A percentile compares a stretch with the other conserved stretches of the same genome.
phyloP scores from a whole-genome alignment of 2,888 invertebrate species.

The Heliothis peltigera region DNA sequence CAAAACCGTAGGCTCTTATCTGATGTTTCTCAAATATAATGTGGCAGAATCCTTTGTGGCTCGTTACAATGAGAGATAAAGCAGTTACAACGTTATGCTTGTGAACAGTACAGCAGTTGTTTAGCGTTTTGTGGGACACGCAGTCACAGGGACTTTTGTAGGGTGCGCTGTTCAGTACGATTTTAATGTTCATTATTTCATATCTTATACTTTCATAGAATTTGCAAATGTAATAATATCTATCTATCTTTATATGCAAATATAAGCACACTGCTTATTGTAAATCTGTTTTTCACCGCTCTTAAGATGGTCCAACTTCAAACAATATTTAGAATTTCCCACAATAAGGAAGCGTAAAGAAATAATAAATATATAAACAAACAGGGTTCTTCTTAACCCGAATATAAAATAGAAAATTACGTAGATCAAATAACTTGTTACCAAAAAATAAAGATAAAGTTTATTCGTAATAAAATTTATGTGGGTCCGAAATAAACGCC shows the following conservation, averaged over 20 bases:
- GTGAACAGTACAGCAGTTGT: conserved; percentile 15
- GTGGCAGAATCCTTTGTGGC: conserved; percentile 18
- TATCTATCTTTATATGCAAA: no score
- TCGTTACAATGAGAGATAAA: conserved; percentile 38
- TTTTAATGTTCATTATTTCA: neutral
- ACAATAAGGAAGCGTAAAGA: neutral
- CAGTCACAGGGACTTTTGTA: no score
- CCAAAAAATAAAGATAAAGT: conserved; percentile 55
- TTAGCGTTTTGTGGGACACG: no score
- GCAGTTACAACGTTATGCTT: conserved; percentile 17
- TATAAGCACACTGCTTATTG: neutral
- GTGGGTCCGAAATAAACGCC: conserved; percentile 25
- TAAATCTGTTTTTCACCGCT: neutral
- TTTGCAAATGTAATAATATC: no score
- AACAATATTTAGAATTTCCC: neutral
- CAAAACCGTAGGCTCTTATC: conserved; percentile 34
- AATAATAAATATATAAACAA: neutral
- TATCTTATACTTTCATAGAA: no score
- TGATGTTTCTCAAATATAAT: conserved; percentile 11
- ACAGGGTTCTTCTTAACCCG: conserved; percentile 5
- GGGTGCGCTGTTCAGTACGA: neutral
- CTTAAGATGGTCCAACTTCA: neutral
- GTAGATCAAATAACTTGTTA: conserved; percentile 58
- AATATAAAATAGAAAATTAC: conserved; percentile 46
- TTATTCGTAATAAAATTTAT: conserved; percentile 55